phyloP scores from a whole-genome alignment of 2,113 vertebrate species.

The Dissostichus mawsoni region DNA sequence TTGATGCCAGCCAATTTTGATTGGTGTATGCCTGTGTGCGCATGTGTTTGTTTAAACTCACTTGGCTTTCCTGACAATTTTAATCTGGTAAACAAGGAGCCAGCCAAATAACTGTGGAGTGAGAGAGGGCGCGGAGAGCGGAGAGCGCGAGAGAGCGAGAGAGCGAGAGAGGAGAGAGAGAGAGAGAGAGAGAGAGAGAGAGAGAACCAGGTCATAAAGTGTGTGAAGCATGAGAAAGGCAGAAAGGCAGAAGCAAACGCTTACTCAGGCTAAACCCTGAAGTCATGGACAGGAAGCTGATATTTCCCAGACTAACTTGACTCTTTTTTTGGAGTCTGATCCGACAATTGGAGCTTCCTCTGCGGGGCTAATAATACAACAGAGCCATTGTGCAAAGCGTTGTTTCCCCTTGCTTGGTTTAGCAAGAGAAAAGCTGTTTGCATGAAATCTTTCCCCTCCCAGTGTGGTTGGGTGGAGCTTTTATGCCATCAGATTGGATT shows the following conservation, averaged over 20 bases:
- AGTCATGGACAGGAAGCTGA: conserved; percentile 74
- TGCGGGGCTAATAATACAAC: conserved; percentile 80
- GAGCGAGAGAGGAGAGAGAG: too few species aligned
- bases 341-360: conserved; percentile 77
- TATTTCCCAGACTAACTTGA: conserved; percentile 79
- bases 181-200: neutral
- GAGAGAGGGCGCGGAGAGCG: neutral
- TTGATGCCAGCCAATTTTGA: conserved; percentile 37
- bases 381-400: conserved; percentile 73
- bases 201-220: conserved; percentile 46
- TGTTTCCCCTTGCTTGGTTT: conserved; percentile 73
- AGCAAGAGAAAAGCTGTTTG: conserved; percentile 67
- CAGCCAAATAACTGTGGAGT: conserved; percentile 50
- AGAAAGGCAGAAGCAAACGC: conserved; percentile 50
- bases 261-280: conserved; percentile 54
- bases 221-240: conserved; percentile 53
- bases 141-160: neutral
- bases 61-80: conserved; percentile 57
- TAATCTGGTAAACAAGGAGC: conserved; percentile 66
- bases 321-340: conserved; percentile 68
- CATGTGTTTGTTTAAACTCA: conserved; percentile 50
- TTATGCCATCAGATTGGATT: conserved; percentile 75
- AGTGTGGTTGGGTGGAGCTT: conserved; percentile 65
- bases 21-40: conserved; percentile 14
- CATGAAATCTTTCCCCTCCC: conserved; percentile 72